A percentile compares a stretch with the other conserved stretches of the same genome.
These are phyloP conservation scores for Bostrychus sinensis DNA, from an alignment of 2,113 vertebrate genomes.

Conservation along the genomic window DNA sequence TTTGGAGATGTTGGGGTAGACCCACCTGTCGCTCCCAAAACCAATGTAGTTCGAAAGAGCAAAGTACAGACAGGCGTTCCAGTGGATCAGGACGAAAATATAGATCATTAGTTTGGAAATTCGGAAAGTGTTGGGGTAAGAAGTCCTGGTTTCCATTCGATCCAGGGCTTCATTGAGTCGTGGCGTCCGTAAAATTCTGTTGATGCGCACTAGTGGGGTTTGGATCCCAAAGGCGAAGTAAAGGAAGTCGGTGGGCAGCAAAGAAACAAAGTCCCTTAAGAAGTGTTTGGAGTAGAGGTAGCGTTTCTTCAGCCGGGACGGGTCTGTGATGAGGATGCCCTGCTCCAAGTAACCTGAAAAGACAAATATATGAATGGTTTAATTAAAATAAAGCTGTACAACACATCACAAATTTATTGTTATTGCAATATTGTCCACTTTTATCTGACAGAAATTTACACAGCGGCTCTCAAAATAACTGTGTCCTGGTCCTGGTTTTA, in stretches of 20 bases:
- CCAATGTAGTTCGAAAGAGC: conserved; percentile 85
- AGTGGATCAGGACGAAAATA: conserved; percentile 89
- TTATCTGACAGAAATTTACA: too few species aligned
- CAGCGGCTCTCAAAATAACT: too few species aligned
- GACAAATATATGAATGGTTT: background rate
- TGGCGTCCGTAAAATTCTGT: conserved; percentile 83
- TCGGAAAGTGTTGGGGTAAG: conserved; percentile 87
- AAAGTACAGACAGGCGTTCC: conserved; percentile 91
- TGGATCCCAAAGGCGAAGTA: conserved; percentile 78
- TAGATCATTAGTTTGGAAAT: conserved; percentile 88
- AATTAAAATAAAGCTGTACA: too few species aligned
- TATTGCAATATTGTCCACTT: too few species aligned
- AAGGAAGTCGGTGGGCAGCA: conserved; percentile 86
- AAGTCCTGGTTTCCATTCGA: conserved; percentile 86
- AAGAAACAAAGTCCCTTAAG: conserved; percentile 76
- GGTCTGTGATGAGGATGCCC: conserved; percentile 84
- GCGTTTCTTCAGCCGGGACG: conserved; percentile 58
- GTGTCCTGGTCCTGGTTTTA: too few species aligned
- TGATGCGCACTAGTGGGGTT: conserved; percentile 80
- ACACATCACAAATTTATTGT: too few species aligned
- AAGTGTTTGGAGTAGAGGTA: conserved; percentile 83
- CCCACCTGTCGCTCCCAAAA: conserved; percentile 86
- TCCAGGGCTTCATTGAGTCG: conserved; percentile 87
- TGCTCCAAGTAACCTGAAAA: conserved; percentile 87
- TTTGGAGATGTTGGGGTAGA: conserved; percentile 83